Conservation (phyloP, 1,140 invertebrate genomes). For the Nymphalis io region DNA sequence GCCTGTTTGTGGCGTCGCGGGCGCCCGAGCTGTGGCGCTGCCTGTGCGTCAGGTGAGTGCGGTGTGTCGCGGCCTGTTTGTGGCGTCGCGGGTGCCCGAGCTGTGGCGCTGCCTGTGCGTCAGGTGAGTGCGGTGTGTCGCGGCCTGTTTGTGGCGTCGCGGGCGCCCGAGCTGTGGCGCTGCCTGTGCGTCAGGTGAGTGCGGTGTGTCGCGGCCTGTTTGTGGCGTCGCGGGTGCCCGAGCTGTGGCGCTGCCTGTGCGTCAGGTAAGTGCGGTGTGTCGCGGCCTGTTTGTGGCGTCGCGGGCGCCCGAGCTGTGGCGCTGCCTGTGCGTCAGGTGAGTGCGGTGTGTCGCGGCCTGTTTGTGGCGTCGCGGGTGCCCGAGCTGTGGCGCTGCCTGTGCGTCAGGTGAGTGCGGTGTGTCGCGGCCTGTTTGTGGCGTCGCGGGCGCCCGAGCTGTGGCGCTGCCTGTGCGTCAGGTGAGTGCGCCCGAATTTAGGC, state of each 20-base stretch:
- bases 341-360: slow-evolving; percentile 59
- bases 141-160: not conserved
- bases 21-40: slow-evolving; percentile 94
- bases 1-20: not conserved
- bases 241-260: slow-evolving; percentile 93
- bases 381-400: slow-evolving; percentile 92
- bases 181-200: slow-evolving; percentile 88
- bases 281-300: slow-evolving; percentile 35
- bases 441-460: slow-evolving; percentile 89
- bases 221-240: slow-evolving; percentile 81
- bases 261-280: slow-evolving; percentile 82
- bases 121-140: slow-evolving; percentile 82
- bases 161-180: slow-evolving; percentile 92
- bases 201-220: slow-evolving; percentile 58
- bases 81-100: slow-evolving; percentile 83
- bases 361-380: slow-evolving; percentile 80
- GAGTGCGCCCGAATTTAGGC: slow-evolving; percentile 35
- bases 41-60: slow-evolving; percentile 87
- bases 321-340: slow-evolving; percentile 89
- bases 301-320: slow-evolving; percentile 91
- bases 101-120: slow-evolving; percentile 92
- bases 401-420: slow-evolving; percentile 83
- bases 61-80: slow-evolving; percentile 58
- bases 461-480: slow-evolving; percentile 91
- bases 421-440: slow-evolving; percentile 59